phyloP scores from a whole-genome alignment of 2,888 invertebrate species.

The Clivina fossor region DNA sequence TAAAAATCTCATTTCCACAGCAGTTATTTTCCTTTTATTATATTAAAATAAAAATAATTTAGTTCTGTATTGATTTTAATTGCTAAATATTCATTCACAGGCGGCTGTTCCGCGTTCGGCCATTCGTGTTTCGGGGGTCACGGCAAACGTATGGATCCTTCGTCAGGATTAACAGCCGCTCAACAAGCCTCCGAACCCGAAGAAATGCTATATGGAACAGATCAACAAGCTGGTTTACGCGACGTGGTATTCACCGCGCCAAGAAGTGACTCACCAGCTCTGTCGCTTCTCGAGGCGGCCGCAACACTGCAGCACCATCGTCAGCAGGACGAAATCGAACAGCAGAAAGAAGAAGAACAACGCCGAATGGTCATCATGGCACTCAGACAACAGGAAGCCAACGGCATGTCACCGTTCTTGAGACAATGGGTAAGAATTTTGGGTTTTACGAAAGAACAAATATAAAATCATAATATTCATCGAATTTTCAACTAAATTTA shows the following conservation, averaged over 20 bases:
- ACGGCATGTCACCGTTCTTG: constrained; percentile 46
- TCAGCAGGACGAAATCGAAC: not conserved
- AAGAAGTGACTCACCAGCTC: constrained; percentile 39
- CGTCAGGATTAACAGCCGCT: too few species aligned
- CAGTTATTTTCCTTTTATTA: too few species aligned
- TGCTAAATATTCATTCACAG: constrained; percentile 57
- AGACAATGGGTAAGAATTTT: constrained; percentile 53
- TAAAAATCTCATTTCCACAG: too few species aligned
- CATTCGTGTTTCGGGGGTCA: constrained; percentile 77
- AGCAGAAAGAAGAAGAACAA: not conserved
- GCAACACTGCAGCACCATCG: not conserved
- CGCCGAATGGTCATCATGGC: too few species aligned
- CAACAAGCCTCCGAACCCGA: constrained; percentile 44
- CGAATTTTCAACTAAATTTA: too few species aligned
- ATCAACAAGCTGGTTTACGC: constrained; percentile 43
- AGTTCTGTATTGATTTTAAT: too few species aligned
- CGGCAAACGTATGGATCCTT: constrained; percentile 62
- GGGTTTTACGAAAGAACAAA: constrained; percentile 4
- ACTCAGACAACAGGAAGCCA: constrained; percentile 44
- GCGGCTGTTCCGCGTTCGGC: constrained; percentile 71
- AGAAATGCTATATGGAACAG: constrained; percentile 47
- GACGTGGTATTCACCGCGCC: constrained; percentile 45
- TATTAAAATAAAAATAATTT: too few species aligned
- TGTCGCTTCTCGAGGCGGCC: not conserved
- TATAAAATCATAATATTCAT: constrained; percentile 11